These are phyloP conservation scores for Ophion ventricosus DNA, from an alignment of 2,888 invertebrate genomes.

Conservation along the genomic window DNA sequence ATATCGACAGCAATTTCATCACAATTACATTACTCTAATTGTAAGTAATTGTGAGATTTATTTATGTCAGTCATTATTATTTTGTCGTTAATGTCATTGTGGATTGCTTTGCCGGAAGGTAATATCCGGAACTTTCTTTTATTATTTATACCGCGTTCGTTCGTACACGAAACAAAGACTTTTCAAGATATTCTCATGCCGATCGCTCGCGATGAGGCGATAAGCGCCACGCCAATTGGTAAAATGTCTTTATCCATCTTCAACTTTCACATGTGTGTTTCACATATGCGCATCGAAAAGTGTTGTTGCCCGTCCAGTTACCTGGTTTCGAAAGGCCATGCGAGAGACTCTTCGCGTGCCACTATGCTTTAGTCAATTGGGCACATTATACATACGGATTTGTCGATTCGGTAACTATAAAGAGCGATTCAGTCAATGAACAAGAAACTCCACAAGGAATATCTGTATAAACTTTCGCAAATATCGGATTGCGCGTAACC, in stretches of 20 bases:
- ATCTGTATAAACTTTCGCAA: neutral
- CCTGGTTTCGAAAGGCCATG: constrained; percentile 44
- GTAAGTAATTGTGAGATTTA: too few species aligned
- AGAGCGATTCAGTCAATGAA: constrained; percentile 30
- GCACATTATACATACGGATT: constrained; percentile 33
- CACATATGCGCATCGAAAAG: constrained; percentile 28
- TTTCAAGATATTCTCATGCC: neutral
- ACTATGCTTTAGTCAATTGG: neutral
- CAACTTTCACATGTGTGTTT: constrained; percentile 52
- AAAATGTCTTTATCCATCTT: constrained; percentile 36
- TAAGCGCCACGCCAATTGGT: constrained; percentile 29
- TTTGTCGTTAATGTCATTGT: too few species aligned
- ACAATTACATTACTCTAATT: too few species aligned
- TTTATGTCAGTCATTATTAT: too few species aligned
- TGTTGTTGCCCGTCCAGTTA: constrained; percentile 33
- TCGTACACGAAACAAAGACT: neutral
- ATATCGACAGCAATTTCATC: neutral
- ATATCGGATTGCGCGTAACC: neutral
- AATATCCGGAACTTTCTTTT: neutral
- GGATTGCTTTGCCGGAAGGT: too few species aligned
- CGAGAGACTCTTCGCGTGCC: constrained; percentile 10
- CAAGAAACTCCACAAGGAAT: constrained; percentile 16
- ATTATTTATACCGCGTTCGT: neutral
- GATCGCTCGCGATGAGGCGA: constrained; percentile 18
- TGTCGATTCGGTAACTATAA: constrained; percentile 51